Evolutionary conservation across 2,113 vertebrate species (phyloP), one percentile per base, ranked within the genome.

Genomic region (Cromileptes altivelis): DNA sequence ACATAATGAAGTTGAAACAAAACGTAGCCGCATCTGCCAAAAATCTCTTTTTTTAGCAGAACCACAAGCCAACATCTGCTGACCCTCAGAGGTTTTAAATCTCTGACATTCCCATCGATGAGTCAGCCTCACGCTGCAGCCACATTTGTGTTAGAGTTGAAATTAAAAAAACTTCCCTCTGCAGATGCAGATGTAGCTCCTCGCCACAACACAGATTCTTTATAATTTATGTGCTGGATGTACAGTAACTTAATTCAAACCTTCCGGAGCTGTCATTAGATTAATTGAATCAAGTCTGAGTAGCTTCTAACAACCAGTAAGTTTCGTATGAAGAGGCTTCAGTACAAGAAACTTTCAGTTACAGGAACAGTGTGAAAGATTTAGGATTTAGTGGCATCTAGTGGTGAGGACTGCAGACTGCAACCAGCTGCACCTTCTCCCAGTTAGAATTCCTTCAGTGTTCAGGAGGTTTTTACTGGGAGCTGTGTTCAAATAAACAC

Each of bases 41-140:
- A 30, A 57, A 57, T 47, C 3, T 63, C 14, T 17, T 45, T 65
- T 65, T 62, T 57, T 1, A 49, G 42, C 4, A 7, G 2, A 42
- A 27, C 27, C 62, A 15, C 25, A 23, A 10, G 23, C 50, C 60
- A 9, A 74, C 70, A 52, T 68, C 57, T 70, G 65, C 64, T 62
- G 72, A 62, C 23, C 53, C 19, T 23, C 30, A 14, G 64, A 69
- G 27, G 21, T 25, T 78, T 50, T 1, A 21, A 21, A 52, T 61
- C 47, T 53, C 4, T 61, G 10, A 47, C 3, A 3, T 53, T 56
- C n/a, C 42, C 42, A 2, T 30, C 8, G 23, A 30, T 13, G 42
- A 30, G 13, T 74, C 55, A 33, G 4, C 45, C 7, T 8, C 15
- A 14, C 8, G 45, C 17, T 42, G 14, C 62, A 30, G 53, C 4